These are phyloP conservation scores for Zenarchopterus dispar DNA, from an alignment of 2,797 vertebrate genomes.

Conservation along the genomic window DNA sequence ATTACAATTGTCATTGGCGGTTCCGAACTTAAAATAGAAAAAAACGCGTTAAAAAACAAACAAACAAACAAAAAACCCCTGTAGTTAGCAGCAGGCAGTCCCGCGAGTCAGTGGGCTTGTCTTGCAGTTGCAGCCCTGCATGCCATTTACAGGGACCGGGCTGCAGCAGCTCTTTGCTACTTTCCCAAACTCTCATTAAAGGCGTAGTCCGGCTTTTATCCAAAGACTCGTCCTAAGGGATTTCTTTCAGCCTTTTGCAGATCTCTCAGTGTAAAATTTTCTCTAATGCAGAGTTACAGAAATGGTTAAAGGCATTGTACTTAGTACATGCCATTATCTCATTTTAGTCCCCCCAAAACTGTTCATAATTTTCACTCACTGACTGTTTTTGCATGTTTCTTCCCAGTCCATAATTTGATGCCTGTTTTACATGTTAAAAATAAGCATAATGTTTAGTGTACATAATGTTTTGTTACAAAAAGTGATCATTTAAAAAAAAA, in stretches of 20 bases:
- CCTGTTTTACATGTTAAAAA: too few relatives aligned
- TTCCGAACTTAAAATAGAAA: neutral
- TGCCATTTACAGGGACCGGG: conserved; percentile 34
- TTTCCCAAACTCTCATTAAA: neutral
- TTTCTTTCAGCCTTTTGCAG: neutral
- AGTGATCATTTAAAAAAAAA: too few relatives aligned
- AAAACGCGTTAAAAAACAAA: too few relatives aligned
- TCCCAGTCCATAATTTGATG: too few relatives aligned
- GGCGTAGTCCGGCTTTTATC: neutral
- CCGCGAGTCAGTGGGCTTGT: conserved; percentile 29
- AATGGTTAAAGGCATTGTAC: neutral
- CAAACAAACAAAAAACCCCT: too few relatives aligned
- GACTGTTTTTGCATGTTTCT: too few relatives aligned
- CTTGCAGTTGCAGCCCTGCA: conserved; percentile 4
- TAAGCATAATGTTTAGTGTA: too few relatives aligned
- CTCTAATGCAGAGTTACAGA: neutral
- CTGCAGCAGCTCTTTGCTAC: neutral
- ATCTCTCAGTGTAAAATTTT: neutral
- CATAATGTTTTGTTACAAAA: too few relatives aligned
- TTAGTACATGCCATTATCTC: neutral
- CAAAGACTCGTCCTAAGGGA: too few relatives aligned
- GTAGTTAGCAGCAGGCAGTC: too few relatives aligned
- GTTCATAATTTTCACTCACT: too few relatives aligned
- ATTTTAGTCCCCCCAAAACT: too few relatives aligned
- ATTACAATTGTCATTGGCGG: neutral